Conservation (phyloP, 2,797 vertebrate species). For the Betta splendens region DNA sequence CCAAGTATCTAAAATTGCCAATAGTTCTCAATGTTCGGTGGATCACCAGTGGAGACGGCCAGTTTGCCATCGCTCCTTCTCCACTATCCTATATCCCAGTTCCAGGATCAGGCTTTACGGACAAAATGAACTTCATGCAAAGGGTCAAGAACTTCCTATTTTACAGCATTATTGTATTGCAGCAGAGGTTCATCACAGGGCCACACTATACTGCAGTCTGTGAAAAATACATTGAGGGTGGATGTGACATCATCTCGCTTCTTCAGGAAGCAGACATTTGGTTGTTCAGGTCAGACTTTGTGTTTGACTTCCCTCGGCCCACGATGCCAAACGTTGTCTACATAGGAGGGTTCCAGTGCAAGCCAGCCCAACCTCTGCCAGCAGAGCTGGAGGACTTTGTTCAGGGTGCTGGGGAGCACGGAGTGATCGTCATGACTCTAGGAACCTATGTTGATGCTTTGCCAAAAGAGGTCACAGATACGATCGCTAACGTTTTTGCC, state of each 20-base stretch:
- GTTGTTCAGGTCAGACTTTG: slow-evolving; percentile 82
- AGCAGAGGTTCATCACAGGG: slow-evolving; percentile 54
- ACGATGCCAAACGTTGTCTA: slow-evolving; percentile 82
- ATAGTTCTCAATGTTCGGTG: slow-evolving; percentile 76
- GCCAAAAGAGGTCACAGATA: slow-evolving; percentile 54
- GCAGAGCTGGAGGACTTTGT: slow-evolving; percentile 76
- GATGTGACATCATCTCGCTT: slow-evolving; percentile 65
- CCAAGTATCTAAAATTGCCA: slow-evolving; percentile 77
- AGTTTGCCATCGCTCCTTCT: slow-evolving; percentile 74
- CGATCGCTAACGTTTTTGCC: slow-evolving; percentile 71
- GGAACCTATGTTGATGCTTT: slow-evolving; percentile 69
- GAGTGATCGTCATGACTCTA: slow-evolving; percentile 81
- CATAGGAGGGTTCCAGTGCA: slow-evolving; percentile 82
- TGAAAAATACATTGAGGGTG: slow-evolving; percentile 68
- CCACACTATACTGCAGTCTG: slow-evolving; percentile 64
- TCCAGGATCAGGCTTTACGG: slow-evolving; percentile 70
- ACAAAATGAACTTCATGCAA: slow-evolving; percentile 77
- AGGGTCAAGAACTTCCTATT: slow-evolving; percentile 74
- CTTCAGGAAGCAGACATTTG: slow-evolving; percentile 80
- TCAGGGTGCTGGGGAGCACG: slow-evolving; percentile 75
- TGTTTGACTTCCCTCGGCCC: slow-evolving; percentile 82
- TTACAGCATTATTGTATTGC: slow-evolving; percentile 45
- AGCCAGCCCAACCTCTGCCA: slow-evolving; percentile 71
- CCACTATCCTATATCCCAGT: slow-evolving; percentile 77
- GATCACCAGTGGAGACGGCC: slow-evolving; percentile 74